Evolutionary conservation across 2,888 invertebrate genomes (phyloP), one percentile per base, ranked within the genome.

Genomic region (Megamerina dolium): DNA sequence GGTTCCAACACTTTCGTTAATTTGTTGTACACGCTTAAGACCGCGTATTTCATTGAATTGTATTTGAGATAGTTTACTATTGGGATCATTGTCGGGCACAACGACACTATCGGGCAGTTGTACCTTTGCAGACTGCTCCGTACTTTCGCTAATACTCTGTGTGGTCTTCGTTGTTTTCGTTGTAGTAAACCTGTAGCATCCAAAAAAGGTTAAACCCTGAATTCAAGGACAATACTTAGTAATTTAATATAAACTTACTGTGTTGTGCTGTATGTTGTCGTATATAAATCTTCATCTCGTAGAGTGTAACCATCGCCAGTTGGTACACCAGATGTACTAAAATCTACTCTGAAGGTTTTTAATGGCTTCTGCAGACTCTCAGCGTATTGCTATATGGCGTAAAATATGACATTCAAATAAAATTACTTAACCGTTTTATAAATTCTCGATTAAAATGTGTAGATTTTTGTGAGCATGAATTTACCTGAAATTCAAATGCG

Each of bases 41-140:
- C 82, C 88, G 64, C 82, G 83, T 56, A 84, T 81, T 73, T 81
- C 81, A 55, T 75, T 80, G 65, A 78, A 82, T 62, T 78, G 81
- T 76, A 86, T 81, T 46, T 64, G 65, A 43, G 80, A 80, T 64
- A 77, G 76, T 54, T 56, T 38, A 53, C 54, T 55, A 54, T 57
- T 46, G 41, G 42, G 20, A 37, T 45, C 13, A 45, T 46, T 34
- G 44, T 46, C 8, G 46, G 41, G 19, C 6, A 10, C 10, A 18
- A 12, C 8, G 19, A 13, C 20, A 14, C 12, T 23, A 16, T 29
- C 5, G 19, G 13, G 14, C 20, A 12, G 26, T 16, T 19, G 12
- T 17, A 20, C 5, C 29, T 8, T 12, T 74, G 48, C 60, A 59
- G 23, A 46, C 72, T 71, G 51, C 37, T 68, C 68, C 49, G 59